A percentile compares a stretch with the other conserved stretches of the same genome.
These are phyloP conservation scores for Zaprionus camerounensis DNA, from an alignment of 1,140 invertebrate genomes.

Conservation along the genomic window DNA sequence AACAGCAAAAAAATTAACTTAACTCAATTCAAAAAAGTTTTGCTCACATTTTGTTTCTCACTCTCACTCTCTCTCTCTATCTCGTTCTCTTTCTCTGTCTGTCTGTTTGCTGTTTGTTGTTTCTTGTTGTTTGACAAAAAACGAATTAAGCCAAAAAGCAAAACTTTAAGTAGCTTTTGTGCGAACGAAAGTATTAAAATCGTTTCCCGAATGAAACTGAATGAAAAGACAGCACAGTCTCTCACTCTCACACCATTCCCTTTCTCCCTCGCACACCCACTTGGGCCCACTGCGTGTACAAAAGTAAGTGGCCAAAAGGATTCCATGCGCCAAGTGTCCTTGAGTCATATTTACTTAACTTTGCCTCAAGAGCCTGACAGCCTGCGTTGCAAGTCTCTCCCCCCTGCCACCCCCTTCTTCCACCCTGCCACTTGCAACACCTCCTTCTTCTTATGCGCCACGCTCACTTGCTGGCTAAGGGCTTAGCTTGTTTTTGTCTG, in stretches of 20 bases:
- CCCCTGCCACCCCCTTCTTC: too few species aligned
- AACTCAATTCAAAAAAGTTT: conserved; percentile 78
- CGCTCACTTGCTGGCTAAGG: background rate
- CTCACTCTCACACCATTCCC: background rate
- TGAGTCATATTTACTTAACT: conserved; percentile 82
- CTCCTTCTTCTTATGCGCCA: background rate
- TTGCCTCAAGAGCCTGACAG: conserved; percentile 56
- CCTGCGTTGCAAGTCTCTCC: background rate
- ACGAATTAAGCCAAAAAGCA: conserved; percentile 69
- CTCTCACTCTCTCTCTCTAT: background rate
- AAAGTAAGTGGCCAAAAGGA: conserved; percentile 77
- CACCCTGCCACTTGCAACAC: background rate
- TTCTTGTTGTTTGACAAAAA: conserved; percentile 73
- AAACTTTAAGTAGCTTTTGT: conserved; percentile 82
- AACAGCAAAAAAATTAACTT: conserved; percentile 55
- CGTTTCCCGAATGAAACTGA: conserved; percentile 61
- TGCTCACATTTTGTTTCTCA: conserved; percentile 50
- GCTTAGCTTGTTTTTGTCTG: conserved; percentile 29
- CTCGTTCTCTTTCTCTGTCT: background rate
- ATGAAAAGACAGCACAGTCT: conserved; percentile 14
- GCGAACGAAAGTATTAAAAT: conserved; percentile 76
- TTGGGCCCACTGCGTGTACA: conserved; percentile 34
- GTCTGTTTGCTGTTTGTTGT: conserved; percentile 58
- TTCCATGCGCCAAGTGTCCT: conserved; percentile 72
- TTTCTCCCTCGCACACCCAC: background rate